Evolutionary conservation across 2,888 invertebrate species (phyloP).

Genomic region (Acanthococcus lagerstroemiae): DNA sequence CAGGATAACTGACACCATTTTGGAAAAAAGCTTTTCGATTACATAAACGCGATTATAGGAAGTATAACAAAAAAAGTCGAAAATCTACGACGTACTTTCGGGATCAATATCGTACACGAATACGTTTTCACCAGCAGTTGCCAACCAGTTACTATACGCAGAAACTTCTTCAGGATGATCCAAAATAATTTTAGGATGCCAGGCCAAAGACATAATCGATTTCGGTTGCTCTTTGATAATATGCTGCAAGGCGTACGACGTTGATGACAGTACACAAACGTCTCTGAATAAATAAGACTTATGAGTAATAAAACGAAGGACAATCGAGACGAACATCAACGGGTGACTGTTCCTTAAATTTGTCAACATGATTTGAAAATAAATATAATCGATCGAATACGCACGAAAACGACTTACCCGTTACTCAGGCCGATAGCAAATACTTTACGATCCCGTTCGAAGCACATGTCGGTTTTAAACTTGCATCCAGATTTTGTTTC

Average conservation of each 20-base stretch:
- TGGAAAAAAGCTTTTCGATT: too few relatives aligned
- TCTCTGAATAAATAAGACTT: slow-evolving; percentile 33
- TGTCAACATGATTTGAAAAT: too few relatives aligned
- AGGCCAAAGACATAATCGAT: slow-evolving; percentile 53
- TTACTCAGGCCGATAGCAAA: slow-evolving; percentile 53
- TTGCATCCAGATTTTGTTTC: slow-evolving; percentile 8
- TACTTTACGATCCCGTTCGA: slow-evolving; percentile 51
- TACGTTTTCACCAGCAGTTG: slow-evolving; percentile 49
- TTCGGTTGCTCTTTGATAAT: slow-evolving; percentile 49
- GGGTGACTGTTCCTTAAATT: too few relatives aligned
- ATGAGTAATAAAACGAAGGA: too few relatives aligned
- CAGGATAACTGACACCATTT: too few relatives aligned
- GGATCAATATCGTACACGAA: slow-evolving; percentile 42
- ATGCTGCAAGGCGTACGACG: slow-evolving; percentile 40
- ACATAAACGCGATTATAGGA: too few relatives aligned
- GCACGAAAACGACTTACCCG: slow-evolving; percentile 51
- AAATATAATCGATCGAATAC: too few relatives aligned
- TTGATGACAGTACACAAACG: slow-evolving; percentile 36
- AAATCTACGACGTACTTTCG: neutral
- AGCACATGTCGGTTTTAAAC: slow-evolving; percentile 42
- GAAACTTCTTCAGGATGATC: slow-evolving; percentile 42
- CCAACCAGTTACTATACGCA: slow-evolving; percentile 52
- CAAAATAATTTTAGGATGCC: slow-evolving; percentile 62
- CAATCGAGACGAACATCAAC: too few relatives aligned
- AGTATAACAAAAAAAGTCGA: too few relatives aligned